Conservation (phyloP, 1,140 invertebrate species). For the Drosophila bifasciata region DNA sequence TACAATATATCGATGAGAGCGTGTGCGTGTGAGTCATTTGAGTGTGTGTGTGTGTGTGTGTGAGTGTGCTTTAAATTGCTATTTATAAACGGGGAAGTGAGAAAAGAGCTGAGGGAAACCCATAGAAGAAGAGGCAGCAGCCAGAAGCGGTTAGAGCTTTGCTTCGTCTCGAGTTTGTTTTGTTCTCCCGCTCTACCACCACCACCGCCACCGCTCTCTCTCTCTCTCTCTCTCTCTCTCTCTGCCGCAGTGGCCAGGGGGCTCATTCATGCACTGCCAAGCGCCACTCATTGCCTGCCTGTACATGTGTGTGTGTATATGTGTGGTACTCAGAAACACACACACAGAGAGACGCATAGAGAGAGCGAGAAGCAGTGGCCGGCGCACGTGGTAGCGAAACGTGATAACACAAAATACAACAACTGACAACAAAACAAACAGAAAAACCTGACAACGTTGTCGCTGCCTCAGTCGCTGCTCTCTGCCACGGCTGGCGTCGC, state of each 20-base stretch:
- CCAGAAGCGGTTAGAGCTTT: slow-evolving; percentile 9
- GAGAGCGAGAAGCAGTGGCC: slow-evolving; percentile 19
- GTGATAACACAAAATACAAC: slow-evolving; percentile 79
- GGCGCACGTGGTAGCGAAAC: slow-evolving; percentile 81
- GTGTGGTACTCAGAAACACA: slow-evolving; percentile 19
- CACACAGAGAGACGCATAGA: slow-evolving; percentile 2
- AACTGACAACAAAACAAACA: slow-evolving; percentile 80
- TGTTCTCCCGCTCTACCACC: slow-evolving; percentile 27
- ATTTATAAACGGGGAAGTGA: slow-evolving; percentile 64
- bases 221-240: too few relatives aligned
- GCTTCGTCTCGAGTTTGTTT: slow-evolving; percentile 51
- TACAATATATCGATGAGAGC: background rate
- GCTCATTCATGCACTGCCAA: slow-evolving; percentile 62
- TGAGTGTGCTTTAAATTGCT: slow-evolving; percentile 56
- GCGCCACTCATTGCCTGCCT: slow-evolving; percentile 30
- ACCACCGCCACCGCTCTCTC: background rate
- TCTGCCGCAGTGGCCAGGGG: too few relatives aligned
- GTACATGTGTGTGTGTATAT: slow-evolving; percentile 22
- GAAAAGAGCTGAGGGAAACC: slow-evolving; percentile 7
- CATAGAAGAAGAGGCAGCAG: background rate
- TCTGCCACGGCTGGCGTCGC: background rate
- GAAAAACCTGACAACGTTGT: slow-evolving; percentile 73
- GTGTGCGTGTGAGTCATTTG: slow-evolving; percentile 33
- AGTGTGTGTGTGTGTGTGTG: slow-evolving; percentile 36
- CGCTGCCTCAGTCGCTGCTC: slow-evolving; percentile 26